Conservation (phyloP, 37 sponge, comb jelly and placozoan genomes). For the Ephydatia muelleri region DNA sequence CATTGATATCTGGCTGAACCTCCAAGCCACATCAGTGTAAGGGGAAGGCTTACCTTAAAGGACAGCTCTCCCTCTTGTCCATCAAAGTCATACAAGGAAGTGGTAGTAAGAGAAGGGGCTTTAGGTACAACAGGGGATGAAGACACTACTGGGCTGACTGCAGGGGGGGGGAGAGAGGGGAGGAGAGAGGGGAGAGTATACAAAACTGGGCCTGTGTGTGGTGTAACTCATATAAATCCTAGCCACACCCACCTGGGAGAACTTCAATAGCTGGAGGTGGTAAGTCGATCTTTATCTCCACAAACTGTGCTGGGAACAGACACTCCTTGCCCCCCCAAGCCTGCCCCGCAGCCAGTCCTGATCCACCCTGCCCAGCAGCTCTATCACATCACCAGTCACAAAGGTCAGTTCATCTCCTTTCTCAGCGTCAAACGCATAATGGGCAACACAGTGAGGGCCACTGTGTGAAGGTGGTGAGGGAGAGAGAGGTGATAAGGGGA, state of each 20-base stretch:
- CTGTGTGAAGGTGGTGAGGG: constrained; percentile 18
- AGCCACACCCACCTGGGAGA: background rate
- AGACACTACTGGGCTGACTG: background rate
- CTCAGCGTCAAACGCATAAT: constrained; percentile 50
- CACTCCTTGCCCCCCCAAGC: constrained; percentile 37
- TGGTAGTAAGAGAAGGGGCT: background rate
- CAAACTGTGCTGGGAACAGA: constrained; percentile 78
- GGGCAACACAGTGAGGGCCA: constrained; percentile 69
- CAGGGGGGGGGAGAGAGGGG: background rate
- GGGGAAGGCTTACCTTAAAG: constrained; percentile 50
- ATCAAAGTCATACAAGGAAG: constrained; percentile 65
- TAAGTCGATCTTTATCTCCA: constrained; percentile 64
- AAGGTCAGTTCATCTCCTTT: constrained; percentile 67
- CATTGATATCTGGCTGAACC: background rate
- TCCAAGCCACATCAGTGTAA: background rate
- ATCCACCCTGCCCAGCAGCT: constrained; percentile 56
- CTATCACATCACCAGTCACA: constrained; percentile 59
- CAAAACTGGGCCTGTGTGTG: no score
- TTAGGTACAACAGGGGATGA: no score
- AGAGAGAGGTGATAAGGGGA: background rate
- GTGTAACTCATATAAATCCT: background rate
- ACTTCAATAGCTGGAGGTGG: background rate
- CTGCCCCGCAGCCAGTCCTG: constrained; percentile 76
- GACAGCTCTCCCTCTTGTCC: constrained; percentile 81
- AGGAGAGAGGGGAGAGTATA: no score